Percentiles rank a stretch among this genome's conserved stretches.
These are phyloP conservation scores for Eidolon helvum DNA, from an alignment of 2,113 vertebrate species.

Conservation along the genomic window DNA sequence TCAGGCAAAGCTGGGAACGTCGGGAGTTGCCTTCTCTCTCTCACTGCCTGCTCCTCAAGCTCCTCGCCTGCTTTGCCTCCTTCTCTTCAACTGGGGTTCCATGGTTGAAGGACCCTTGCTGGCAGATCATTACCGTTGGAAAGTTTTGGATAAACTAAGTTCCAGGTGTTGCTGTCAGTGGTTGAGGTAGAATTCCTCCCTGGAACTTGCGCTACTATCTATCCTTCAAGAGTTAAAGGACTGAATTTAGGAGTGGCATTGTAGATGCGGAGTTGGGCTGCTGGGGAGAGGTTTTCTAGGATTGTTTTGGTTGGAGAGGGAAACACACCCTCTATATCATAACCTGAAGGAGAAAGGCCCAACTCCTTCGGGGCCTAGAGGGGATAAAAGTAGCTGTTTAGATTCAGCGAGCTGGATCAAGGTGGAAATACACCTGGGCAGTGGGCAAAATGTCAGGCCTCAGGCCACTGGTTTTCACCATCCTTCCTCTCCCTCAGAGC, in stretches of 20 bases:
- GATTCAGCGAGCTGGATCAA: not conserved
- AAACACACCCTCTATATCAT: not conserved
- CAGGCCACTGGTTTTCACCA: not conserved
- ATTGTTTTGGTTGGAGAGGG: not conserved
- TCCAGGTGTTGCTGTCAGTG: not conserved
- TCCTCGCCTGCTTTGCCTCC: not conserved
- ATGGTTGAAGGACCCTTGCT: not conserved
- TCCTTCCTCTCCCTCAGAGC: not conserved
- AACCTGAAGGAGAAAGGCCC: not conserved
- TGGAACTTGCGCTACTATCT: not conserved
- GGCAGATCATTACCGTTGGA: not conserved
- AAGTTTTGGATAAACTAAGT: not conserved
- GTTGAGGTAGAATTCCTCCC: not conserved
- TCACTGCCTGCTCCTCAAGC: not conserved
- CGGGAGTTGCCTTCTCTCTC: not conserved
- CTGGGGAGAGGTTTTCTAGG: not conserved
- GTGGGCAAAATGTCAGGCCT: not conserved
- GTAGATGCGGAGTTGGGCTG: not conserved
- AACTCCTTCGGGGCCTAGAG: not conserved
- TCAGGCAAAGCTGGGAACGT: not conserved
- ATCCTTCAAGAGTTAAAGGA: not conserved
- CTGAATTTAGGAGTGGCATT: not conserved
- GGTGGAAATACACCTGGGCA: not conserved
- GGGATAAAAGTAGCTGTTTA: not conserved
- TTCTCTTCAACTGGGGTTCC: not conserved